phyloP scores from a whole-genome alignment of 2,888 invertebrate genomes.

The Sepiola atlantica region DNA sequence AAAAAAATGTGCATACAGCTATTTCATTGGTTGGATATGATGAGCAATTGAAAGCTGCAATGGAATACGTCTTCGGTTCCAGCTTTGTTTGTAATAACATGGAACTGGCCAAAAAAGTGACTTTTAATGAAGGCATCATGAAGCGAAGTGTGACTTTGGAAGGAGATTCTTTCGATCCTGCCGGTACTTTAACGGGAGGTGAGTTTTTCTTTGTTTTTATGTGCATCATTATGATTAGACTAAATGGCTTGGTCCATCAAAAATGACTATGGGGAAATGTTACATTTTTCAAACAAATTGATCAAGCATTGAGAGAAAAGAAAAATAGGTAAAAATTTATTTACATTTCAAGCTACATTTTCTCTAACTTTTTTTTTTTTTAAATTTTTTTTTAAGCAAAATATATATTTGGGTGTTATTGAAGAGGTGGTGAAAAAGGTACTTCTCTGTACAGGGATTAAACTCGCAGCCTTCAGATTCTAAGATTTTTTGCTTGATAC shows the following conservation, averaged over 20 bases:
- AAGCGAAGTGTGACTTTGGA: conserved; percentile 85
- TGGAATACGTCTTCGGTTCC: conserved; percentile 90
- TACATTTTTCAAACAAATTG: too few relatives aligned
- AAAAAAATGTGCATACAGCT: conserved; percentile 87
- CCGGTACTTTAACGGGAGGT: conserved; percentile 93
- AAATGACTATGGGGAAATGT: background rate
- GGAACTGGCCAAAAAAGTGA: conserved; percentile 86
- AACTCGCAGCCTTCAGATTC: too few relatives aligned
- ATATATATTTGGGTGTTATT: too few relatives aligned
- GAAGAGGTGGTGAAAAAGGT: too few relatives aligned
- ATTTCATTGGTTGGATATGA: conserved; percentile 85
- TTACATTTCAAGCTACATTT: too few relatives aligned
- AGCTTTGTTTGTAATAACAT: conserved; percentile 89
- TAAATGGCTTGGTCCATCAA: background rate
- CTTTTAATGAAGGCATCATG: conserved; percentile 80
- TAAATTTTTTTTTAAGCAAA: too few relatives aligned
- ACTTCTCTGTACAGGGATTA: too few relatives aligned
- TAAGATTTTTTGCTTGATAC: too few relatives aligned
- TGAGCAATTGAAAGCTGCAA: conserved; percentile 81
- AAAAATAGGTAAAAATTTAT: too few relatives aligned
- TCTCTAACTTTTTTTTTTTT: too few relatives aligned
- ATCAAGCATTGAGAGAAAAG: too few relatives aligned
- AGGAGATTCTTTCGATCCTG: conserved; percentile 93
- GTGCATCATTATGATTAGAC: too few relatives aligned
- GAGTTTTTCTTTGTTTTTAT: conserved; percentile 24